A percentile compares a stretch with the other conserved stretches of the same genome.
These are phyloP conservation scores for Sardina pilchardus DNA, from an alignment of 2,113 vertebrate genomes.

Conservation along the genomic window DNA sequence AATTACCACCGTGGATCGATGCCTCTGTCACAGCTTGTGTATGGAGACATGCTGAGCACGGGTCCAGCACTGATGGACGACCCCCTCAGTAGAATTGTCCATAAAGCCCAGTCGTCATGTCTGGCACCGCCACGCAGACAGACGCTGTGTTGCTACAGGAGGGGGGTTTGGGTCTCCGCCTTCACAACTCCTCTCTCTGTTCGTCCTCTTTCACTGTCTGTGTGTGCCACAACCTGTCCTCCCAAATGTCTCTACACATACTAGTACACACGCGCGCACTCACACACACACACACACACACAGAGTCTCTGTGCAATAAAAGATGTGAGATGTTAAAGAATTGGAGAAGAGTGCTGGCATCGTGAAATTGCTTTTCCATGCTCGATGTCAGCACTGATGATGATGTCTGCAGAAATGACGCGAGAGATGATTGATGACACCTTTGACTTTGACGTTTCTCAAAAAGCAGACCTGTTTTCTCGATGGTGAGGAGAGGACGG, in stretches of 20 bases:
- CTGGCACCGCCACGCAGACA: neutral
- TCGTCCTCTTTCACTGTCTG: neutral
- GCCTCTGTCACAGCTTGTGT: neutral
- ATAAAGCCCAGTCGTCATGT: neutral
- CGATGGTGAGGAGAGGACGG: neutral
- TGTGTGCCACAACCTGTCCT: neutral
- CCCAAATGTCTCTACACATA: neutral
- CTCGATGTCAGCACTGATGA: constrained; percentile 14
- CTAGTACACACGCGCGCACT: neutral
- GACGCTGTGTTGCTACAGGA: neutral
- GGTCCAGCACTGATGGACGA: neutral
- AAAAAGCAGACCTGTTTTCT: neutral
- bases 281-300: constrained; percentile 1
- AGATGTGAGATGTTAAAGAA: neutral
- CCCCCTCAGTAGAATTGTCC: neutral
- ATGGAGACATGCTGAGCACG: neutral
- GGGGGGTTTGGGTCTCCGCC: neutral
- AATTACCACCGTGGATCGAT: neutral
- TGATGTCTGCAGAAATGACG: constrained; percentile 4
- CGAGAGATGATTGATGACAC: constrained; percentile 12
- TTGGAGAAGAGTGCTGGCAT: constrained; percentile 6
- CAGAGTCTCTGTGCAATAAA: neutral
- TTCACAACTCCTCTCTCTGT: neutral
- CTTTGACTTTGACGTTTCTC: constrained; percentile 6
- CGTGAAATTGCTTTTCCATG: constrained; percentile 7